These are phyloP conservation scores for Netelia fuscicornis DNA, from an alignment of 2,888 invertebrate genomes.

Conservation along the genomic window DNA sequence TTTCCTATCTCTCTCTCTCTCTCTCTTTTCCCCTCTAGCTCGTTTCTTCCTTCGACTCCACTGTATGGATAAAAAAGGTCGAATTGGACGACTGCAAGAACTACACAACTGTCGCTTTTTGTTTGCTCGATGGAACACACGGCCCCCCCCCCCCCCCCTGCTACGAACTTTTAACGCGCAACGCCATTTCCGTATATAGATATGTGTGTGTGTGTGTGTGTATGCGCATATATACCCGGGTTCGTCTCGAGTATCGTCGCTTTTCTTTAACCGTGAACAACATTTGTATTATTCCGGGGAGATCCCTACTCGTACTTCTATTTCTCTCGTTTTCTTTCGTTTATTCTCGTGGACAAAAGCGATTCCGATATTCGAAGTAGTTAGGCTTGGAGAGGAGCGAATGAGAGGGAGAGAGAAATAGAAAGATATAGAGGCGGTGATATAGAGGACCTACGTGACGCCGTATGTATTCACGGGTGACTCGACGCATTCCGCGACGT, in stretches of 20 bases:
- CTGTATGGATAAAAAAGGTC: not conserved
- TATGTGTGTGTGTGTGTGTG: not conserved
- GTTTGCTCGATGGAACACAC: constrained; percentile 39
- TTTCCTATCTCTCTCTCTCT: not conserved
- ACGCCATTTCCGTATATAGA: not conserved
- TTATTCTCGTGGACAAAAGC: constrained; percentile 32
- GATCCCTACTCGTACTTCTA: not conserved
- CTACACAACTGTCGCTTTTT: constrained; percentile 17
- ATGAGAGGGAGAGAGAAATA: not conserved
- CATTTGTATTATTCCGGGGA: constrained; percentile 20
- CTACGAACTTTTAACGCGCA: not conserved
- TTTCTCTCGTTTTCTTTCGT: constrained; percentile 41
- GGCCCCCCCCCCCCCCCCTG: not conserved
- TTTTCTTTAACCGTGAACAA: not conserved
- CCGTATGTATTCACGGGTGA: constrained; percentile 60
- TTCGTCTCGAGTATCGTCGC: not conserved
- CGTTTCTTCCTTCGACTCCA: not conserved
- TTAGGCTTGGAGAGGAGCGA: not conserved
- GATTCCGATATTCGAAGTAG: constrained; percentile 16
- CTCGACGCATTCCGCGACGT: constrained; percentile 71
- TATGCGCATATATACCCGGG: not conserved
- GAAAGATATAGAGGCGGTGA: not conserved
- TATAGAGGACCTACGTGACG: constrained; percentile 4
- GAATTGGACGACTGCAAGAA: not conserved
- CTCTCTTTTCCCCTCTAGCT: not conserved